Evolutionary conservation across 2,888 invertebrate genomes (phyloP).

Genomic region (Acrobeloides nanus): DNA sequence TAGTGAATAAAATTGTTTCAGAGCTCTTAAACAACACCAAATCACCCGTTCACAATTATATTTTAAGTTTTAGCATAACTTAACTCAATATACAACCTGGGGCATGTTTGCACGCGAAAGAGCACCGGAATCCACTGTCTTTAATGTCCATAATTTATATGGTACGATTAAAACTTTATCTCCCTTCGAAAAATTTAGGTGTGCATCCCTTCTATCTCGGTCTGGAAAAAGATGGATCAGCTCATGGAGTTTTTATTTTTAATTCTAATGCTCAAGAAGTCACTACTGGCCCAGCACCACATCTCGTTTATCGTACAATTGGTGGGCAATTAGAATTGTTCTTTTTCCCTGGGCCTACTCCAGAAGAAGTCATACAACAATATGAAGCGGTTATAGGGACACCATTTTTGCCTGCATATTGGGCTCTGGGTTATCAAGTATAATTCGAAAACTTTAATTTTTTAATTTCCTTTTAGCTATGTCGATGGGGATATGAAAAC

Average conservation of each 20-base stretch:
- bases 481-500: no score
- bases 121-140: constrained; percentile 27
- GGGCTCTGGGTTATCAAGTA: constrained; percentile 38
- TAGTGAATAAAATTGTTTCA: no score
- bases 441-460: no score
- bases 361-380: no score
- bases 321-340: no score
- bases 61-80: constrained; percentile 30
- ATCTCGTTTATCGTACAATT: no score
- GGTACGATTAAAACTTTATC: constrained; percentile 11
- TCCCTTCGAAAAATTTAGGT: constrained; percentile 24
- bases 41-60: no score
- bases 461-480: no score
- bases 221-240: constrained; percentile 36
- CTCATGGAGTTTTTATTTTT: constrained; percentile 42
- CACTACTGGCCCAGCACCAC: constrained; percentile 36
- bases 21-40: no score
- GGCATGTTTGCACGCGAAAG: constrained; percentile 40
- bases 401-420: constrained; percentile 57
- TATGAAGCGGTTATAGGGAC: no score
- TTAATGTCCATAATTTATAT: constrained; percentile 36
- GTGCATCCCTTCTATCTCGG: constrained; percentile 45
- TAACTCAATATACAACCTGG: constrained; percentile 35
- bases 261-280: constrained; percentile 46
- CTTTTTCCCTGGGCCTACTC: no score